phyloP scores from a whole-genome alignment of 2,113 vertebrate species.

The Thunnus thynnus region DNA sequence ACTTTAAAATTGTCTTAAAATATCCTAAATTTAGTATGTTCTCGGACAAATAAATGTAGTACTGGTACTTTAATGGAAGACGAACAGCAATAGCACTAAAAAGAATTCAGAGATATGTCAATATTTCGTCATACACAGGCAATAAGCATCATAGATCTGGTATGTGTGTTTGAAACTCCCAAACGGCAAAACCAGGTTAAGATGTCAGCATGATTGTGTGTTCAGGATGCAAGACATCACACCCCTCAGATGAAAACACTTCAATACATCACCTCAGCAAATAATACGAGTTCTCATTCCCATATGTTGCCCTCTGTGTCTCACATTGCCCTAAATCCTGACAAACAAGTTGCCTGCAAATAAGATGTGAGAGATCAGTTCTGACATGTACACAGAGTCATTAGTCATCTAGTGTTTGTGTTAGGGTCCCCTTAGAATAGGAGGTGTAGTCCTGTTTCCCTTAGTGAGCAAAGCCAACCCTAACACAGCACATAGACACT shows the following conservation, averaged over 20 bases:
- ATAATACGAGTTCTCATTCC: conserved; percentile 19
- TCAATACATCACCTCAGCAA: conserved; percentile 28
- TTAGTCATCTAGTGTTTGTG: conserved; percentile 24
- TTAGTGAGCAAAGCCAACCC: conserved; percentile 24
- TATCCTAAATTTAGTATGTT: too few relatives aligned
- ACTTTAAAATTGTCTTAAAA: too few relatives aligned
- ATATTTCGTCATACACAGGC: conserved; percentile 7
- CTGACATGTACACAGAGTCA: not conserved
- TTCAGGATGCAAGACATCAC: conserved; percentile 36
- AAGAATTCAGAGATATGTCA: not conserved
- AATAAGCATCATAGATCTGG: not conserved
- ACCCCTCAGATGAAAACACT: conserved; percentile 35
- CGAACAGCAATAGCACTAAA: not conserved
- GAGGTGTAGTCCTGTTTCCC: conserved; percentile 32
- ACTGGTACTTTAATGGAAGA: not conserved
- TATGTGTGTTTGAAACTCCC: conserved; percentile 4
- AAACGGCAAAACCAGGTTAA: not conserved
- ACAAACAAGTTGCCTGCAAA: conserved; percentile 18
- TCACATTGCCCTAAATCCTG: not conserved
- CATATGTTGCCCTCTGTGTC: not conserved
- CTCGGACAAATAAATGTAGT: not conserved
- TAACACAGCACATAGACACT: conserved; percentile 22
- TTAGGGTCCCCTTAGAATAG: conserved; percentile 19
- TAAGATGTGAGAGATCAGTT: conserved; percentile 28
- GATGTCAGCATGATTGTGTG: conserved; percentile 4